Conservation (phyloP, 2,113 vertebrate species). For the Ariopsis seemanni region DNA sequence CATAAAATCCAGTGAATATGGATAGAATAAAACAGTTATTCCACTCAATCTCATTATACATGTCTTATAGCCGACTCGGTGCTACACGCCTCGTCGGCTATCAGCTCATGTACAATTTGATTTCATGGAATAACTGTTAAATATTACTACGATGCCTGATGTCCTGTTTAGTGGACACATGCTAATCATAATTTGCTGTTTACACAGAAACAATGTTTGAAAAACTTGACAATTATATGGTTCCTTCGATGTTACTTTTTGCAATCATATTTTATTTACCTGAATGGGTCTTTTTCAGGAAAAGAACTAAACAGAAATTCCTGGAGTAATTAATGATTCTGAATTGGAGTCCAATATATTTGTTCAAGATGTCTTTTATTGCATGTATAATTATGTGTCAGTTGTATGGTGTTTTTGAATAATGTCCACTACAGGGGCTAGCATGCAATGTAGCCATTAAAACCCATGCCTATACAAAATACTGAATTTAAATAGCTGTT, state of each 20-base stretch:
- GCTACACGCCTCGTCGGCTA: no score
- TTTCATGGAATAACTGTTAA: no score
- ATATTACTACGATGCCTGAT: no score
- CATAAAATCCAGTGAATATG: no score
- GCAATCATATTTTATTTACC: neutral
- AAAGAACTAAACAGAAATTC: neutral
- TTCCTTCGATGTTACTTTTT: neutral
- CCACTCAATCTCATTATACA: no score
- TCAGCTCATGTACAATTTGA: no score
- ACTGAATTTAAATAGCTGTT: neutral
- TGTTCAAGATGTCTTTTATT: neutral
- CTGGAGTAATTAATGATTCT: neutral
- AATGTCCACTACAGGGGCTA: neutral
- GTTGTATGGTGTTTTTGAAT: neutral
- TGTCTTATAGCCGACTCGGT: no score
- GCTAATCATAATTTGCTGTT: neutral
- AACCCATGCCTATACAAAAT: neutral
- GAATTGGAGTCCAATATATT: neutral
- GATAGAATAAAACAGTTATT: no score
- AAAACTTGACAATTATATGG: neutral
- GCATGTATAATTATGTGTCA: neutral
- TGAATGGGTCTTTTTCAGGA: neutral
- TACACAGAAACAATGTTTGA: neutral
- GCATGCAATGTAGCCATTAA: neutral
- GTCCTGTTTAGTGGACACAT: neutral